Evolutionary conservation across 2,113 vertebrate genomes (phyloP), one percentile per base, ranked within the genome.

Genomic region (Meles meles): DNA sequence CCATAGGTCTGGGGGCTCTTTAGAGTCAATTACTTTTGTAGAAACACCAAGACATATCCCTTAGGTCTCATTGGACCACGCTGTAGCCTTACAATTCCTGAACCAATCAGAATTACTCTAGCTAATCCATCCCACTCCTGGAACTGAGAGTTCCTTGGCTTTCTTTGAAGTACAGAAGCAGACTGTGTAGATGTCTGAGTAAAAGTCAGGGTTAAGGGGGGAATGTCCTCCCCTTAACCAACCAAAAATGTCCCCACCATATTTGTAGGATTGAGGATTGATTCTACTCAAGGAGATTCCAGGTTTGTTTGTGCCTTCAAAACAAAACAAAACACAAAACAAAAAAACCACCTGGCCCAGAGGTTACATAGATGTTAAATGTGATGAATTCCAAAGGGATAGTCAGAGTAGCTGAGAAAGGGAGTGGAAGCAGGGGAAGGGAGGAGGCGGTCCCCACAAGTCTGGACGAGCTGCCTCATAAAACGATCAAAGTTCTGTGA

Each of bases 401-500:
- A 52, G 63, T 20, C 6, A 20, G 80, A n/a, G 74, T 4, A 61
- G 44, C 80, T 93, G 83, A n/a, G 81, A 77, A 93, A 2, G 34
- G 37, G 57, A 93, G 7, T 17, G 17, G 44, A 88, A 92, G 71
- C 94, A 47, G 3, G 0, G 83, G 92, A 96, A 88, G 96, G 49
- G 90, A 97, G 97, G 95, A 98, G 97, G 97, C 72, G 77, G 95
- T 69, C 29, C 37, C 57, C 21, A 0, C 97, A 95, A 96, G 97
- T 87, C 88, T 6, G 6, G 71, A 83, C 96, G 0, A 25, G 94
- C 91, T 27, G 31, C 77, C 97, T 97, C 15, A 0, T 98, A 96
- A 97, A 97, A 95, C 81, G 95, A 98, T 97, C 94, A 97, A 98
- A 98, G 97, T 79, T 74, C n/a, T 2, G 3, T 39, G 96, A 63